Base-by-base conservation (phyloP, 2,888 invertebrate genomes). In the Mesodorylaimus sp. region DNA sequence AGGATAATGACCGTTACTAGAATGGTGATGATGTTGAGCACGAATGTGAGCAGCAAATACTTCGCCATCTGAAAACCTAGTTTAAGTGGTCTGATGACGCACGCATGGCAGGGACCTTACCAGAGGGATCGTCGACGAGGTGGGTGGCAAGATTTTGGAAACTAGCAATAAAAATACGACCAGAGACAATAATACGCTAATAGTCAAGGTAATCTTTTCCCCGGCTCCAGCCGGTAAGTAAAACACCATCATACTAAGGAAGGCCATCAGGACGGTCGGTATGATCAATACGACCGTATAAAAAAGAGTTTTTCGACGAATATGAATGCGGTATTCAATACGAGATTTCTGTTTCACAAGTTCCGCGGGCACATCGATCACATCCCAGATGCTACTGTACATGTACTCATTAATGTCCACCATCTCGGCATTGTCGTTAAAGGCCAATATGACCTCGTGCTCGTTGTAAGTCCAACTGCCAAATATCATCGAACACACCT, bases 21-120 rank as follows among this genome's bases (percentile, higher is more conserved):
- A 72, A 99, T 97, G 75, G 93, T 91, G 66, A 97, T 88, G 55
- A 97, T 93, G 73, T 97, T 97, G 88, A 97, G 93, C 62, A 97
- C 91, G 74, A 99, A 97, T 49, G 95, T 97, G 73, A 99, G 93
- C 50, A 99, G 77, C 58, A 99, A 24, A 71, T 97, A 97, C 75
- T 93, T 93, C 23, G 70, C 70, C 41, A 72, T 70, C 49, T 74
- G 61, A 2, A 70, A 70, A 3, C 70, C 67, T 3, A 69, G 68
- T 57, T n/a, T n/a, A n/a, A n/a, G n/a, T n/a, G n/a, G n/a, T n/a
- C n/a, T n/a, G n/a, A n/a, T n/a, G n/a, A n/a, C n/a, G n/a, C n/a
- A n/a, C n/a, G 95, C 93, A n/a, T n/a, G n/a, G n/a, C n/a, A n/a
- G n/a, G n/a, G n/a, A n/a, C n/a, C n/a, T n/a, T n/a, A n/a, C n/a